Base-by-base conservation (phyloP, 2,888 invertebrate species). In the Epinotia brunnichana region DNA sequence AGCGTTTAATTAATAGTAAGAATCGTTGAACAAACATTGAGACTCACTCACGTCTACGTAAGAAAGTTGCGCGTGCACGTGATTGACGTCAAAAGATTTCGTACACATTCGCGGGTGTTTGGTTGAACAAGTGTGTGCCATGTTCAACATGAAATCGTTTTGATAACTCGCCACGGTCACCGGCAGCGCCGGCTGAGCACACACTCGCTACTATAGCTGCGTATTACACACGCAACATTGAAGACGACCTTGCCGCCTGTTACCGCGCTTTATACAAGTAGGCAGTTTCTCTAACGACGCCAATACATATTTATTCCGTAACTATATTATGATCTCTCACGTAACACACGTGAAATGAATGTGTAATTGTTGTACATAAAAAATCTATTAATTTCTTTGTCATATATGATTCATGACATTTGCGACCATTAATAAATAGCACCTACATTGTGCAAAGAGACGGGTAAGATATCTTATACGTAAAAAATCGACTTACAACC, bases 241-340 rank as follows among this genome's bases (percentile, higher is more conserved):
- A 87, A 78, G 82, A 80, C 87, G 91, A 89, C 91, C 90, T 92
- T 90, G 90, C 81, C 74, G 87, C 83, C 81, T 82, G 86, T 86
- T 89, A 86, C 84, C 82, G 83, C 77, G 82, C 82, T 77, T 80
- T 75, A 79, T 82, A 78, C 78, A n/a, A n/a, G 48, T 48, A n/a
- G 48, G 44, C 77, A 75, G 29, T 77, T 80, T 73, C 77, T 77
- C 76, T 72, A 61, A 79, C 83, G 83, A 76, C 79, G 76, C 80
- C 68, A 83, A 73, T 70, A 73, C 53, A 48, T 67, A 57, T 70
- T 79, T 77, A 78, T 76, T 67, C 66, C 61, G 69, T 74, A 69
- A 66, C 66, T 54, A 70, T 48, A 68, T 48, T 51, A 60, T 70
- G 68, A 66, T 29, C 63, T 70, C 66, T 77, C 70, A 74, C 76